These are phyloP conservation scores for Huso huso DNA, from an alignment of 2,797 vertebrate genomes.

Conservation along the genomic window DNA sequence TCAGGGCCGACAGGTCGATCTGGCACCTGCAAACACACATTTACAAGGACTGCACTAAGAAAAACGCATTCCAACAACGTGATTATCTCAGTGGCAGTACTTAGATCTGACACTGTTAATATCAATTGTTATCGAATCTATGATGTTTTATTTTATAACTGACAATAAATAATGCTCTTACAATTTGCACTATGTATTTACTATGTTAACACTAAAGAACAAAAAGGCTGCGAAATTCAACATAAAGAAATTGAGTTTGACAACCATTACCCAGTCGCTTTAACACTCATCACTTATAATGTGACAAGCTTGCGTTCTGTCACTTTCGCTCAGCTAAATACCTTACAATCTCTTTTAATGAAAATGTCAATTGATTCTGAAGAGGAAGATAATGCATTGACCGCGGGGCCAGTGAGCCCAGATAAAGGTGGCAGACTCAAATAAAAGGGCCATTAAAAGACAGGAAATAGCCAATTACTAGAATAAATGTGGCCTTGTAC, in stretches of 20 bases:
- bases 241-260: not conserved
- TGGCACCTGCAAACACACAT: slow-evolving; percentile 68
- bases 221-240: not conserved
- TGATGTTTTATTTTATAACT: too few relatives aligned
- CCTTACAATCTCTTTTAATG: slow-evolving; percentile 35
- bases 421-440: slow-evolving; percentile 32
- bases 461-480: slow-evolving; percentile 40
- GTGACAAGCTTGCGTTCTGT: slow-evolving; percentile 6
- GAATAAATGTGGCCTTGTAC: slow-evolving; percentile 27
- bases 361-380: slow-evolving; percentile 40
- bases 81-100: too few relatives aligned
- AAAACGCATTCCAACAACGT: not conserved
- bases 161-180: too few relatives aligned
- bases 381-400: slow-evolving; percentile 34
- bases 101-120: too few relatives aligned
- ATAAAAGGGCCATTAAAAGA: slow-evolving; percentile 45
- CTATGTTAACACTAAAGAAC: not conserved
- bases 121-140: too few relatives aligned
- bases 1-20: slow-evolving; percentile 76
- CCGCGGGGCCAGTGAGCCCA: slow-evolving; percentile 26
- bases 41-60: not conserved
- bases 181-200: too few relatives aligned
- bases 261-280: slow-evolving; percentile 5
- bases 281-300: not conserved
- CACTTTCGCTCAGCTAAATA: slow-evolving; percentile 25